Conservation (phyloP, 2,113 vertebrate genomes). For the Salvelinus alpinus region DNA sequence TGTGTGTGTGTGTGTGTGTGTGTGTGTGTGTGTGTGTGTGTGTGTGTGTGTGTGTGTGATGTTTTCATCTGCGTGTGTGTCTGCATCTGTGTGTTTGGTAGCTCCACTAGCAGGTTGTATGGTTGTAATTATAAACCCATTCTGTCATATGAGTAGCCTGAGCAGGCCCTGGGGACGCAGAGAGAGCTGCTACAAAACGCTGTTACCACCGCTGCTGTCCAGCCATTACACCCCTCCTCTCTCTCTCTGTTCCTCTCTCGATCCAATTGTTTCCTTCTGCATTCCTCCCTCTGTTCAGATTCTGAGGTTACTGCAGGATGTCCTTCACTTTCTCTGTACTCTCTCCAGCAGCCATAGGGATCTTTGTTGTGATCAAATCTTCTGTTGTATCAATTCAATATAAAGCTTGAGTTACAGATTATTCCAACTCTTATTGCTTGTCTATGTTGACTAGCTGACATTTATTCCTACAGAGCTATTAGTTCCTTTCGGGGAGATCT, state of each 20-base stretch:
- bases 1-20: neutral
- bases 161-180: slow-evolving; percentile 5
- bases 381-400: neutral
- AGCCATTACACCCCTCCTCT: neutral
- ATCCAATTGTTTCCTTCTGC: neutral
- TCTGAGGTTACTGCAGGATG: neutral
- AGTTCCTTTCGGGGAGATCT: slow-evolving; percentile 5
- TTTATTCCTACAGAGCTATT: neutral
- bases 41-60: neutral
- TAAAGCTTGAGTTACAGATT: neutral
- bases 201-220: neutral
- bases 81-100: neutral
- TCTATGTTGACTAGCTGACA: slow-evolving; percentile 7
- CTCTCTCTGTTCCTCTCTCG: neutral
- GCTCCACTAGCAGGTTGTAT: neutral
- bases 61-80: slow-evolving; percentile 4
- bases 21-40: neutral
- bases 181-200: neutral
- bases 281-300: neutral
- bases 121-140: slow-evolving; percentile 31
- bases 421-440: neutral
- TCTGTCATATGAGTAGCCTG: slow-evolving; percentile 19
- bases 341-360: neutral
- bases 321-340: neutral
- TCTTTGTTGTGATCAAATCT: neutral